Base-by-base conservation (phyloP, 2,113 vertebrate species). In the Sebastes schlegelii region DNA sequence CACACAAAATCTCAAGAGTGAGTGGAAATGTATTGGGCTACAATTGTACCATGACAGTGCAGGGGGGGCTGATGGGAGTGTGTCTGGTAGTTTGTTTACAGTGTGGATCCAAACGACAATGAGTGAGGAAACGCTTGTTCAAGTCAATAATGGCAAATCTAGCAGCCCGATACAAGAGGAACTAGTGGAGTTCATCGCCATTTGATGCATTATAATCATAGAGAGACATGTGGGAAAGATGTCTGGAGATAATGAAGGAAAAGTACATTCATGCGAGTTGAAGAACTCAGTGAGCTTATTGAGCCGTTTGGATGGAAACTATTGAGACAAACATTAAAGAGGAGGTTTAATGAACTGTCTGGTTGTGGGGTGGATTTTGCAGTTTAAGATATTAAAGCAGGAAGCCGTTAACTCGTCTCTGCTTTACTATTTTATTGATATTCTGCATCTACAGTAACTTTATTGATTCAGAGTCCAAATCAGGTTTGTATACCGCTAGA, bases 271-370 rank as follows among this genome's bases (percentile, higher is more conserved):
- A 45, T 58, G 21, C 8, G 62, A 82, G 51, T 63, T 66, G 7
- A 68, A 69, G 34, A 49, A 65, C 45, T 72, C 46, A 9, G 14
- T 12, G 26, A 71, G 46, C 60, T 87, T 73, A 85, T 58, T 21
- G 23, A 71, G 43, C 26, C 34, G 65, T 75, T 71, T 81, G 69
- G 57, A 84, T 69, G 75, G 68, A 88, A 40, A 78, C 12, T n/a
- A 61, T 7, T 21, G 45, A 12, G 8, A 51, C 19, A 48, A 48
- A 77, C 23, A 43, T 54, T 48, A 12, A 54, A 72, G 13, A 48
- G 21, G 60, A 86, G 26, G 23, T 45, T 26, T 26, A 10, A 57
- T 19, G 13, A 55, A 16, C 0, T 19, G 11, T 48, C 11, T 73
- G 2, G 42, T 40, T 5, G 21, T 10, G 12, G 14, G 11, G 8